A percentile compares a stretch with the other conserved stretches of the same genome.
These are phyloP conservation scores for Octodon degus DNA, from an alignment of 2,113 vertebrate species.

Conservation along the genomic window DNA sequence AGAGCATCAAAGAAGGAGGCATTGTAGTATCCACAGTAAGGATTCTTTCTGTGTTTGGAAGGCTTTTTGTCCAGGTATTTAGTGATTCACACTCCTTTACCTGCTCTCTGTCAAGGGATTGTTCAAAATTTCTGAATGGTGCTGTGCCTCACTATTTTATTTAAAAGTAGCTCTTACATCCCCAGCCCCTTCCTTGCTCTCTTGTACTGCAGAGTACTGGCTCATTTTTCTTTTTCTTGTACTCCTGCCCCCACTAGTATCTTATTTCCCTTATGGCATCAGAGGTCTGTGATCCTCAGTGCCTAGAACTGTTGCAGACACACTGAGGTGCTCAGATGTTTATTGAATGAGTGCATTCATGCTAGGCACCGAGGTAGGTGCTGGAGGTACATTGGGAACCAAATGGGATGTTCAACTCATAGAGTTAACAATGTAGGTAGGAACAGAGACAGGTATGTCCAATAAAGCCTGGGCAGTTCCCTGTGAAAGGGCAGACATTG, in stretches of 20 bases:
- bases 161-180: background rate
- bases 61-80: background rate
- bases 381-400: background rate
- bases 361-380: background rate
- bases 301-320: background rate
- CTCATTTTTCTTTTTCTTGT: background rate
- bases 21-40: background rate
- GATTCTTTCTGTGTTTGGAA: background rate
- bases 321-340: background rate
- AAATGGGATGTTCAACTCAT: background rate
- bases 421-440: background rate
- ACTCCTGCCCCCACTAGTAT: background rate
- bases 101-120: background rate
- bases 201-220: background rate
- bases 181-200: accelerated
- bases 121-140: background rate
- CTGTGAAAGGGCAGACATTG: background rate
- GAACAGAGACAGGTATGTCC: background rate
- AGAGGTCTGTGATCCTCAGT: background rate
- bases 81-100: background rate
- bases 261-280: background rate
- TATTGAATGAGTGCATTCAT: background rate
- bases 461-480: background rate
- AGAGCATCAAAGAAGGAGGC: background rate
- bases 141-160: background rate